Evolutionary conservation across 1,140 invertebrate species (phyloP), one percentile per base, ranked within the genome.

Genomic region (Meteorus sp.): DNA sequence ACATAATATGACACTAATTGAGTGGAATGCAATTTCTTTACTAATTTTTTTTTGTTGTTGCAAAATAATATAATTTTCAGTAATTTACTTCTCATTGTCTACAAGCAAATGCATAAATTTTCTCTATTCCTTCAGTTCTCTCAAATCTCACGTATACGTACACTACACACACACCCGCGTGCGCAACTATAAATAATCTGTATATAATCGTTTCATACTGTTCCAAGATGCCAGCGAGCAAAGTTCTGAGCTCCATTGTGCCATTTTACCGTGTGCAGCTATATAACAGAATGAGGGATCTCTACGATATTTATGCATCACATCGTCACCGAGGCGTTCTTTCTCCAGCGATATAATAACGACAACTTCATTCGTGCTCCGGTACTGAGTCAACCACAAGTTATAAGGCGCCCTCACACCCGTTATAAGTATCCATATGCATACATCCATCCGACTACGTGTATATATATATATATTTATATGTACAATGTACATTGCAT

Each of bases 291-390:
- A 52, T 52, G 50, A 52, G 50, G 9, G 6, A 17, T 35, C 29
- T 19, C 29, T 65, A 71, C 45, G 68, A 78, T 77, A 78, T 78
- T 78, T 78, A 78, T 77, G 75, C 70, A 70, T 61, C 66, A 68
- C 70, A 77, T 78, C 77, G 76, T 78, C 70, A 75, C n/a, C 64
- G 56, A 52, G 55, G 60, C 66, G 57, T 62, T 60, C 60, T 61
- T 31, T 56, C 48, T 56, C 48, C 39, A 39, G 52, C 61, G 37
- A 66, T 58, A 64, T 68, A 69, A 72, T 74, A 70, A 71, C 72
- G 73, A 76, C 73, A 74, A 76, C 74, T 78, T 78, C 69, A 76
- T 78, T 73, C 69, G 67, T 69, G 60, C 68, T 50, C 37, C 33
- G 27, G 13, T 5, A 41, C 35, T 23, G 31, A 43, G 45, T 50